A percentile compares a stretch with the other conserved stretches of the same genome.
phyloP scores from a whole-genome alignment of 2,113 vertebrate genomes.

The Lanius collurio region DNA sequence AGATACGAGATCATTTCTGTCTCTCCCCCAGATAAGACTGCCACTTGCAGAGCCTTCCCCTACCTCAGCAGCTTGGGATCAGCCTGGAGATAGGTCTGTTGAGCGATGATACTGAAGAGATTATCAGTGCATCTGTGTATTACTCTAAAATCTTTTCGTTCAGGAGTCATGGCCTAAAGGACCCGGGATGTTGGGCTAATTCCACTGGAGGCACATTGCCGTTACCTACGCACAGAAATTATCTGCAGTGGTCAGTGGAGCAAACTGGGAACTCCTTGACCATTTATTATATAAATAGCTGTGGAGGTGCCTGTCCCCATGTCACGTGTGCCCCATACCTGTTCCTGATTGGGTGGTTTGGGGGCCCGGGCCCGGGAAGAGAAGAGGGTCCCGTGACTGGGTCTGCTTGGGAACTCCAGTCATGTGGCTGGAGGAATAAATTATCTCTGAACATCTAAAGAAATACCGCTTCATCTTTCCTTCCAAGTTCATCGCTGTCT shows the following conservation, averaged over 20 bases:
- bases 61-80: not conserved
- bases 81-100: not conserved
- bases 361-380: too few species aligned
- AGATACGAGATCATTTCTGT: not conserved
- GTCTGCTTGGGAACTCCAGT: too few species aligned
- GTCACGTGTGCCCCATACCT: too few species aligned
- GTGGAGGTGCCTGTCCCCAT: too few species aligned
- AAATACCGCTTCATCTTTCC: too few species aligned
- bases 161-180: not conserved
- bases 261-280: not conserved
- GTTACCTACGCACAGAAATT: fast-evolving
- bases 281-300: not conserved
- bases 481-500: too few species aligned
- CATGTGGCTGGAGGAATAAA: too few species aligned
- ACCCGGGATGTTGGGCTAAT: not conserved
- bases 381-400: too few species aligned
- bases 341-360: too few species aligned
- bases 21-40: not conserved
- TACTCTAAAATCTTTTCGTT: not conserved
- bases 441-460: too few species aligned
- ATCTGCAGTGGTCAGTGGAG: not conserved
- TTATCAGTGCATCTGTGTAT: not conserved
- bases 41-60: not conserved
- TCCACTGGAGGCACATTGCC: not conserved
- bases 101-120: not conserved